Percentiles rank a stretch among this genome's conserved stretches.
phyloP scores from a whole-genome alignment of 2,888 invertebrate species.

The Calliscelio sp. region DNA sequence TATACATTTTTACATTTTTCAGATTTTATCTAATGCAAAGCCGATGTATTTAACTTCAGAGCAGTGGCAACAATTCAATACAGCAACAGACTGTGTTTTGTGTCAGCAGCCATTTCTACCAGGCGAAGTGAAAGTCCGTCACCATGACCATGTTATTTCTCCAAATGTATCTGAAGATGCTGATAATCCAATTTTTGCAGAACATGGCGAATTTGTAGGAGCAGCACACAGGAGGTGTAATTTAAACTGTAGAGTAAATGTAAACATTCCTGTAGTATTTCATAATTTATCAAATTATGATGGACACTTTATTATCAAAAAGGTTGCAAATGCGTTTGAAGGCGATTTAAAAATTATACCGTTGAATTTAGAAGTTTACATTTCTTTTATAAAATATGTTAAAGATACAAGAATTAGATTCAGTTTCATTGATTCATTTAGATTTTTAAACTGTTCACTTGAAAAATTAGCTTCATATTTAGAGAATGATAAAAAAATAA shows the following conservation, averaged over 20 bases:
- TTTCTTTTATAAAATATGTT: conserved; percentile 59
- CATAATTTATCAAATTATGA: conserved; percentile 77
- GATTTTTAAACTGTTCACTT: conserved; percentile 33
- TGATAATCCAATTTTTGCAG: no score
- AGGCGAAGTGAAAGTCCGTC: no score
- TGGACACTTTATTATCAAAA: conserved; percentile 17
- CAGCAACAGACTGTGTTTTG: no score
- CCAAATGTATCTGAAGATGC: no score
- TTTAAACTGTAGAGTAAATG: conserved; percentile 75
- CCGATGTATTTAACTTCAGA: no score
- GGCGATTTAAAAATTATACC: not conserved
- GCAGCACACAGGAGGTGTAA: no score
- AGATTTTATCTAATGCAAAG: no score
- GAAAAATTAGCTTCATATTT: conserved; percentile 49
- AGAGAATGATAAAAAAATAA: conserved; percentile 23
- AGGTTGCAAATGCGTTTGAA: not conserved
- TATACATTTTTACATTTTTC: no score
- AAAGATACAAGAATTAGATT: conserved; percentile 33
- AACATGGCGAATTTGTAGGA: no score
- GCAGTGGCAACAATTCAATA: no score
- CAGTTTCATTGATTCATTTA: conserved; percentile 45
- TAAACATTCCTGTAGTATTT: conserved; percentile 76
- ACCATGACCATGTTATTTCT: no score
- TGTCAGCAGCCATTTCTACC: no score
- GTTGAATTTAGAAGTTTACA: conserved; percentile 80